Base-by-base conservation (phyloP, 1,140 invertebrate genomes). In the Agraylea sexmaculata region DNA sequence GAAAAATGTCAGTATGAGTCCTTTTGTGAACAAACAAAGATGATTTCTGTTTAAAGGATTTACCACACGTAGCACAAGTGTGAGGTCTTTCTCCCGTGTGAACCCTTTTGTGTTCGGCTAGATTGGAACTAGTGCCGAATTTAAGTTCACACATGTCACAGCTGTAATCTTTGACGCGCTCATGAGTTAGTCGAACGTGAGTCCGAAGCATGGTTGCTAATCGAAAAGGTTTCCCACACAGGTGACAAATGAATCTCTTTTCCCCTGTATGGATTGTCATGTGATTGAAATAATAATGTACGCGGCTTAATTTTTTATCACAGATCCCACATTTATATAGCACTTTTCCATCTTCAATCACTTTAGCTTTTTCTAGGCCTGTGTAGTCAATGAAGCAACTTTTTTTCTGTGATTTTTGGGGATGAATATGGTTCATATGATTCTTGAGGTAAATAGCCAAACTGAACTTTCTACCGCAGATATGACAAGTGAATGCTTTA, bases 191-290 rank as follows among this genome's bases (percentile, higher is more conserved):
- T 11, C 68, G 64, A 13, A 78, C 34, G 52, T 81, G 79, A 11
- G 74, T 59, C 4, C 66, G 64, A 12, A 79, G 54, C 4, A 75
- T 74, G 52, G 71, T 66, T 2, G 69, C 69, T 11, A 77, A 69
- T 13, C 75, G 62, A 55, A 85, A 87, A 40, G 75, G 73, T 53
- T 82, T 83, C 0, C 78, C 79, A 53, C 82, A 86, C 1, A 80
- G 56, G 42, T 76, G 71, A 51, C 83, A 87, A 18, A 74, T 72
- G 51, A 73, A 83, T 2, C 78, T 77, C 40, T 78, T 71, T 53
- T 85, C 79, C 10, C 79, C 78, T 2, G 77, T 79, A 56, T 83
- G 80, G 19, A 77, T 77, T 3, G 73, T 61, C 45, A 66, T 61
- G 43, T 80, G 77, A 56, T 66, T 71, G 11, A 70, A 51, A 50